Percentiles rank a stretch among this genome's conserved stretches.
Conservation (phyloP, 2,888 invertebrate species). For the Cynaeus angustus region DNA sequence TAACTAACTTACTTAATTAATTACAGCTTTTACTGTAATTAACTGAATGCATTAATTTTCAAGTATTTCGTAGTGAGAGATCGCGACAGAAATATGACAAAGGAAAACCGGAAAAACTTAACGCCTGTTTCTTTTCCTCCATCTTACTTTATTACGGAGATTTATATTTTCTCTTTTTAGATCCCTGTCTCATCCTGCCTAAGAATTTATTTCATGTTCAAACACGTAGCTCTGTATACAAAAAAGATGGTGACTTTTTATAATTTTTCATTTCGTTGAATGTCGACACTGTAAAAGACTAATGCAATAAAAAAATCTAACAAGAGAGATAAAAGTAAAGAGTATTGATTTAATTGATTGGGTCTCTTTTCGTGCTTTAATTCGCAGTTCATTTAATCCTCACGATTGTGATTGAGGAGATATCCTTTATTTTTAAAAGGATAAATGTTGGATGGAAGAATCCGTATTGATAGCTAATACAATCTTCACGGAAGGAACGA, state of each 20-base stretch:
- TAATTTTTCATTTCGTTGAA: constrained; percentile 21
- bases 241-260: constrained; percentile 29
- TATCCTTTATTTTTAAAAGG: constrained; percentile 37
- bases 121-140: constrained; percentile 20
- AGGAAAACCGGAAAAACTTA: constrained; percentile 8
- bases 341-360: constrained; percentile 51
- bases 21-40: no score
- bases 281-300: constrained; percentile 25
- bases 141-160: constrained; percentile 41
- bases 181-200: constrained; percentile 12
- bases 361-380: constrained; percentile 43
- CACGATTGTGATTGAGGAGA: constrained; percentile 36
- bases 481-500: constrained; percentile 1
- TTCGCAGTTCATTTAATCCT: constrained; percentile 50
- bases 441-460: constrained; percentile 39
- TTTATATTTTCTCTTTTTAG: constrained; percentile 36
- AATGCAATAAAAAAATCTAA: constrained; percentile 27
- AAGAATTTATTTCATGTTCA: constrained; percentile 40
- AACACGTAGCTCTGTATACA: constrained; percentile 23
- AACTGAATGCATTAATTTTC: no score
- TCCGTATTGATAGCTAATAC: constrained; percentile 23
- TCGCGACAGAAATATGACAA: neutral
- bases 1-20: no score
- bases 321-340: constrained; percentile 34
- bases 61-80: neutral